These are phyloP conservation scores for Norana najaformis DNA, from an alignment of 2,888 invertebrate species.

Conservation along the genomic window DNA sequence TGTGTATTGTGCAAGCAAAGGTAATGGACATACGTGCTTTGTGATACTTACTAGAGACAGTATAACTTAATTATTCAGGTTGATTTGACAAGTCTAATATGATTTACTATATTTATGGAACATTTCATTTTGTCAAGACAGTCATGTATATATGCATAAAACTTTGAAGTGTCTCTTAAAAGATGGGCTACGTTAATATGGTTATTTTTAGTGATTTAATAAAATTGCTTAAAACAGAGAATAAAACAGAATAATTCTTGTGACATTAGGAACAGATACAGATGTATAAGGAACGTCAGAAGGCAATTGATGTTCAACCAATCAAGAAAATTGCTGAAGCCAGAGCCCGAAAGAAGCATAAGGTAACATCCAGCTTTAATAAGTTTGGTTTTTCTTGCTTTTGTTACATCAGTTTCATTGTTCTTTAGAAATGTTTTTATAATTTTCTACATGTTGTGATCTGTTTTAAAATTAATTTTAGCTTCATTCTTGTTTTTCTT, in stretches of 20 bases:
- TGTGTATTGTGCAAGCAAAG: too few species aligned
- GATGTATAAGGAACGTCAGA: conserved; percentile 76
- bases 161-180: background rate
- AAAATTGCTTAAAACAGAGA: too few species aligned
- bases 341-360: conserved; percentile 93
- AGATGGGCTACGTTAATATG: background rate
- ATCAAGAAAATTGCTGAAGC: conserved; percentile 98
- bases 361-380: conserved; percentile 56
- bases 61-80: too few species aligned
- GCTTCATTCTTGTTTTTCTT: too few species aligned
- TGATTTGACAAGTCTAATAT: too few species aligned
- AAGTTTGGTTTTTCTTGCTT: too few species aligned
- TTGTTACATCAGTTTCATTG: background rate
- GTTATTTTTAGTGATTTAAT: background rate
- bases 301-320: conserved; percentile 87
- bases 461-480: background rate
- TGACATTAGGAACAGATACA: conserved; percentile 71
- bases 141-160: too few species aligned
- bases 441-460: background rate
- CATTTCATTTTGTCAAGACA: too few species aligned
- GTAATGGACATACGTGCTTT: too few species aligned
- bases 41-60: too few species aligned
- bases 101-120: too few species aligned
- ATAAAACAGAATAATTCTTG: background rate
- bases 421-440: background rate